phyloP scores from a whole-genome alignment of 1,140 invertebrate species.

The Penaeus indicus region DNA sequence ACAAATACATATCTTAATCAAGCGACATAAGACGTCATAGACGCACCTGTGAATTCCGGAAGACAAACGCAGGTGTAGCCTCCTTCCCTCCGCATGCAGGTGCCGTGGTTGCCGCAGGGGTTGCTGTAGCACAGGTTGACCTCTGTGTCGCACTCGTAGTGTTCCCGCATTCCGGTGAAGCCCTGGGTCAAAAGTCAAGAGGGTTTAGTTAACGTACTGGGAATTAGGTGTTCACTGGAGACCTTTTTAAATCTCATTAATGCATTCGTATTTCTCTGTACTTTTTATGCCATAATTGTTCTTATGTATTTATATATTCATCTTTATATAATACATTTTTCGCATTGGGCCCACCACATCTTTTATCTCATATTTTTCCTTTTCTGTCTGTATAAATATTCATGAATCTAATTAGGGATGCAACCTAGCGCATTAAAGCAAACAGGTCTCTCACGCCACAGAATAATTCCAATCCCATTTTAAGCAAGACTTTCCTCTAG shows the following conservation, averaged over 20 bases:
- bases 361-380: no score
- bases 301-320: no score
- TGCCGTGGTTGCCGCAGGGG: constrained; percentile 91
- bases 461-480: no score
- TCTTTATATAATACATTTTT: no score
- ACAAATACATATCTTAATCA: background rate
- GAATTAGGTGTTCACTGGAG: background rate
- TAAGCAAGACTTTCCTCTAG: no score
- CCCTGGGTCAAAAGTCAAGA: constrained; percentile 72
- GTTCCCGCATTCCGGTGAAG: constrained; percentile 87
- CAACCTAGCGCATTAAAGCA: no score
- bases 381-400: no score
- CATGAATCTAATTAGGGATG: no score
- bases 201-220: constrained; percentile 14
- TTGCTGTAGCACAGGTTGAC: constrained; percentile 97
- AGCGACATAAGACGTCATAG: background rate
- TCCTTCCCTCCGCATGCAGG: constrained; percentile 87
- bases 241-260: background rate
- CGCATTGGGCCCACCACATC: no score
- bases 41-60: constrained; percentile 80
- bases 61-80: constrained; percentile 93
- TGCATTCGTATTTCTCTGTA: no score
- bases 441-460: no score
- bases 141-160: constrained; percentile 96
- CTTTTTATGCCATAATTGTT: no score